These are phyloP conservation scores for Pterophyllum scalare DNA, from an alignment of 2,113 vertebrate genomes.

Conservation along the genomic window DNA sequence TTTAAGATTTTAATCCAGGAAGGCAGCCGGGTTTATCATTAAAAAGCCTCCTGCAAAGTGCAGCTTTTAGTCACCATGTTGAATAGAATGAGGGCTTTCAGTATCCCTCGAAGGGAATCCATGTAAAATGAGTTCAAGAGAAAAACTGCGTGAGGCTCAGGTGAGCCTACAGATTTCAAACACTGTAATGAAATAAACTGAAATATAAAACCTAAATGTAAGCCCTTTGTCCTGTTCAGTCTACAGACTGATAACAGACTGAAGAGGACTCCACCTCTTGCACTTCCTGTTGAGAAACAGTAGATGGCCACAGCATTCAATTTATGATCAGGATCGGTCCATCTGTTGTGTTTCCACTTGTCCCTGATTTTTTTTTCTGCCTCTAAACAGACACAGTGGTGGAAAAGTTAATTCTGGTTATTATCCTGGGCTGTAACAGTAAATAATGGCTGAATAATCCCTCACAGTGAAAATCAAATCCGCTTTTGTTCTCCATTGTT, in stretches of 20 bases:
- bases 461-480: background rate
- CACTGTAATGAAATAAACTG: background rate
- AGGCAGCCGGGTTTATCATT: background rate
- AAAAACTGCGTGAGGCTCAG: background rate
- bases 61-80: background rate
- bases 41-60: background rate
- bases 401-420: background rate
- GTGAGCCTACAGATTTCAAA: background rate
- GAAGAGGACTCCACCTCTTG: background rate
- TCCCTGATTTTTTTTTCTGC: background rate
- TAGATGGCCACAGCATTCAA: slow-evolving; percentile 46
- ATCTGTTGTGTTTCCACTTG: background rate
- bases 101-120: background rate
- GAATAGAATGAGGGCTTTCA: background rate
- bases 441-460: background rate
- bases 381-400: background rate
- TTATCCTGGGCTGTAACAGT: background rate
- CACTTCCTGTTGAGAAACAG: background rate
- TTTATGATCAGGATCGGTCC: background rate
- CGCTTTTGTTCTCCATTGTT: background rate
- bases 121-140: background rate
- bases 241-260: background rate
- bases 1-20: background rate
- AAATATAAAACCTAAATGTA: background rate
- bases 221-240: background rate